Percentiles rank a stretch among this genome's conserved stretches.
Evolutionary conservation across 1,140 invertebrate genomes (phyloP).

Genomic region (Proales similis): DNA sequence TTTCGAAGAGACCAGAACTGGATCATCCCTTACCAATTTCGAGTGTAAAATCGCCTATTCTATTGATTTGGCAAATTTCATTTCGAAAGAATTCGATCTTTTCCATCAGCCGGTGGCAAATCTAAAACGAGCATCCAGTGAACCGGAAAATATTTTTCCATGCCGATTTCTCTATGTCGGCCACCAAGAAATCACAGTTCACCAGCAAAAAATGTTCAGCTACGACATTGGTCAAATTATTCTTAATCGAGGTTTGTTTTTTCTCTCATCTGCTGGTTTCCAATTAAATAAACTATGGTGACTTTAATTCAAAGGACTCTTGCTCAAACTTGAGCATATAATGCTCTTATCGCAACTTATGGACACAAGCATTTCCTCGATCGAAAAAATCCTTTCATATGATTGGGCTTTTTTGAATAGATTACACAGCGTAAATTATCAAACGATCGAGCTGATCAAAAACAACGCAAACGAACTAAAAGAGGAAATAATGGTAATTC

Average conservation of each 20-base stretch:
- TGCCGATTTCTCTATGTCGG: constrained; percentile 26
- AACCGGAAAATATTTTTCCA: too few species aligned
- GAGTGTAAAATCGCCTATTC: too few species aligned
- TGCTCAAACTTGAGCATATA: constrained; percentile 28
- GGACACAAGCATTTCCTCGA: constrained; percentile 28
- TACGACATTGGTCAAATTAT: constrained; percentile 30
- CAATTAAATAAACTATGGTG: neutral
- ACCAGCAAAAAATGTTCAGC: constrained; percentile 8
- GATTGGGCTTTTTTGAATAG: constrained; percentile 26
- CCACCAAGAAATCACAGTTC: constrained; percentile 16
- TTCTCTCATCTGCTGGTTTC: neutral
- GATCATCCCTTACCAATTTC: too few species aligned
- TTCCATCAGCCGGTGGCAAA: too few species aligned
- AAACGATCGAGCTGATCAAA: constrained; percentile 31
- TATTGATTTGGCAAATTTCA: too few species aligned
- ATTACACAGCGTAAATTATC: constrained; percentile 18
- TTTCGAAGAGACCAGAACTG: too few species aligned
- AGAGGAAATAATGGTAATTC: constrained; percentile 21
- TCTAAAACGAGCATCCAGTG: too few species aligned
- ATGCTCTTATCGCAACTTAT: constrained; percentile 21
- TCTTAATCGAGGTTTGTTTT: constrained; percentile 10
- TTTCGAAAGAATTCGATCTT: too few species aligned
- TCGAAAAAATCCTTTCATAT: constrained; percentile 8
- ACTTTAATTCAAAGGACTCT: constrained; percentile 7
- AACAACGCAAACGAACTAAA: constrained; percentile 20